These are phyloP conservation scores for Synanthedon vespiformis DNA, from an alignment of 2,888 invertebrate genomes.

Conservation along the genomic window DNA sequence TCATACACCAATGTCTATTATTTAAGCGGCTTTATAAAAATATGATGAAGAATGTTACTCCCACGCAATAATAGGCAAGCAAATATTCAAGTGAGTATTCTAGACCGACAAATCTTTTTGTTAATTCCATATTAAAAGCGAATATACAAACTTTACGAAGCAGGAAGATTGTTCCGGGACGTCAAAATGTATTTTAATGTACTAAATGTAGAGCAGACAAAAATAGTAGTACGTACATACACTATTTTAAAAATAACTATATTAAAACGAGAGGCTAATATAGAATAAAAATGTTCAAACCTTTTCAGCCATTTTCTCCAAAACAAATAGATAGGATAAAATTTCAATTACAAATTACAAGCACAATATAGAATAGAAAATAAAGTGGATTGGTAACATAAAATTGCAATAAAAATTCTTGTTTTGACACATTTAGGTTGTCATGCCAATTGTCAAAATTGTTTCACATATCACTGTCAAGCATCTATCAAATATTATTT, in stretches of 20 bases:
- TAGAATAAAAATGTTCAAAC: neutral
- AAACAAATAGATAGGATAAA: neutral
- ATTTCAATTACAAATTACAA: neutral
- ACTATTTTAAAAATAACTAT: neutral
- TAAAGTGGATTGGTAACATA: conserved; percentile 34
- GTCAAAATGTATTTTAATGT: conserved; percentile 62
- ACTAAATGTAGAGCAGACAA: conserved; percentile 65
- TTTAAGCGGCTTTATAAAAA: conserved; percentile 24
- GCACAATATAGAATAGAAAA: conserved; percentile 2
- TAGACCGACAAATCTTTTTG: neutral
- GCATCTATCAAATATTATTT: too few relatives aligned
- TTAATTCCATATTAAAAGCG: neutral
- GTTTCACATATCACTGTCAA: too few relatives aligned
- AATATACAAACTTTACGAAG: conserved; percentile 32
- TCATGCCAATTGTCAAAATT: conserved; percentile 1
- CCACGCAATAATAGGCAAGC: conserved; percentile 23
- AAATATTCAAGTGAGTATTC: neutral
- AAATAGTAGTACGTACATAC: conserved; percentile 59
- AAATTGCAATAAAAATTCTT: conserved; percentile 33
- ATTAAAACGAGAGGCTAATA: neutral
- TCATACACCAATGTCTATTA: too few relatives aligned
- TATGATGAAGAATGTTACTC: conserved; percentile 28
- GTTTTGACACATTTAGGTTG: conserved; percentile 50
- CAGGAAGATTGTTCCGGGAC: conserved; percentile 60
- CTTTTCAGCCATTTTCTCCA: neutral